Conservation (phyloP, 1,140 invertebrate genomes). For the Solen grandis region DNA sequence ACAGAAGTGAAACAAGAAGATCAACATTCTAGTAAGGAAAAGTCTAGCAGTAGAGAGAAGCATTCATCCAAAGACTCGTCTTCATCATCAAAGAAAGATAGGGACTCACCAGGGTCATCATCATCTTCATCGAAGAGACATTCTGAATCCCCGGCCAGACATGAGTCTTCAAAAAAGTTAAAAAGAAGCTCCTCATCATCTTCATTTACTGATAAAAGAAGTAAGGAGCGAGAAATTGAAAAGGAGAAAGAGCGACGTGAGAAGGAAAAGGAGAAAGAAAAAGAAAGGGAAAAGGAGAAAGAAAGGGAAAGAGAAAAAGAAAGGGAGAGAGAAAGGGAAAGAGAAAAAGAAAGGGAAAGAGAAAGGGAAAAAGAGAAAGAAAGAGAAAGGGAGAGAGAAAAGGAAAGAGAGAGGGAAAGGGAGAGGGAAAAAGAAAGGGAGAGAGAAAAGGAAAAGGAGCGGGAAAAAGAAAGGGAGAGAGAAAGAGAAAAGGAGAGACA, state of each 20-base stretch:
- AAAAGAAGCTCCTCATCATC: constrained; percentile 51
- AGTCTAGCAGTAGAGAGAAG: constrained; percentile 26
- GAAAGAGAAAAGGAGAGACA: not conserved
- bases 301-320: constrained; percentile 32
- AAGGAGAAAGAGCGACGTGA: constrained; percentile 41
- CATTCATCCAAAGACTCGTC: constrained; percentile 25
- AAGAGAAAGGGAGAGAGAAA: constrained; percentile 15
- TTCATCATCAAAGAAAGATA: constrained; percentile 36
- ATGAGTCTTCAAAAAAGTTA: constrained; percentile 22
- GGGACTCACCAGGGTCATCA: not conserved
- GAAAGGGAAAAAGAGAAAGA: constrained; percentile 29
- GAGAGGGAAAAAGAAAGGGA: constrained; percentile 18
- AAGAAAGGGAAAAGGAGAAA: constrained; percentile 32
- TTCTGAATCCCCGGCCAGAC: constrained; percentile 37
- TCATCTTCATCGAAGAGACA: constrained; percentile 37
- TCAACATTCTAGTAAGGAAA: not conserved
- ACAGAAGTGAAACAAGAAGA: constrained; percentile 1
- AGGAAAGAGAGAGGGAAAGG: constrained; percentile 7
- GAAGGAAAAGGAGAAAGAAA: constrained; percentile 16
- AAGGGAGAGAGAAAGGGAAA: constrained; percentile 15
- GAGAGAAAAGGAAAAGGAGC: not conserved
- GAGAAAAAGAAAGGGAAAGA: constrained; percentile 14
- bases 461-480: not conserved
- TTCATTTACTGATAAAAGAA: constrained; percentile 46
- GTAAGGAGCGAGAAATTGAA: constrained; percentile 13